Evolutionary conservation across 2,888 invertebrate genomes (phyloP).

Genomic region (Andricus curvator): DNA sequence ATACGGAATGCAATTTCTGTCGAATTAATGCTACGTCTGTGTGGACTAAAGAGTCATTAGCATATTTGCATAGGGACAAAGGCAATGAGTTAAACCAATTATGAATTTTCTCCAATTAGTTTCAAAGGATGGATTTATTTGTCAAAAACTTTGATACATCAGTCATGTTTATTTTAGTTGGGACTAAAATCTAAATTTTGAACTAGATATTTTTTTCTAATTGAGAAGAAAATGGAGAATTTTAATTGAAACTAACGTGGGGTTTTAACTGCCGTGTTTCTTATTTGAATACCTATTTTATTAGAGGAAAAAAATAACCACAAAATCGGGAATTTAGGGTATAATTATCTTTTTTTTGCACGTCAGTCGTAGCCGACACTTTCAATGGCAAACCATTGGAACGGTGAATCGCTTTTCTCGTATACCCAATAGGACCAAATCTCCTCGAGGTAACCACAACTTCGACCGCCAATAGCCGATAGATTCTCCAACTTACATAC

Average conservation of each 20-base stretch:
- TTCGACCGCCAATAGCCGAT: slow-evolving; percentile 28
- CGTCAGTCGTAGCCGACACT: neutral
- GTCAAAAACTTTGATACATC: neutral
- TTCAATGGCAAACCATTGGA: neutral
- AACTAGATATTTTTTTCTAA: too few relatives aligned
- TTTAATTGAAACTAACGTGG: too few relatives aligned
- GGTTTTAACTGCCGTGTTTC: too few relatives aligned
- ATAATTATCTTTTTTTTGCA: neutral
- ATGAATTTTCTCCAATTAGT: neutral
- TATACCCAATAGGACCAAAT: slow-evolving; percentile 11
- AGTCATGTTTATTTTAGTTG: neutral
- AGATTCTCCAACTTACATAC: slow-evolving; percentile 14
- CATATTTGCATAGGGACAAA: neutral
- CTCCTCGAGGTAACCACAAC: slow-evolving; percentile 24
- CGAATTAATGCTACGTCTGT: neutral
- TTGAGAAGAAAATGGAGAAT: too few relatives aligned
- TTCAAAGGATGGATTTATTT: neutral
- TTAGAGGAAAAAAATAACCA: neutral
- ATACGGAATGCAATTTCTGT: neutral
- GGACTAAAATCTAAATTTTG: too few relatives aligned
- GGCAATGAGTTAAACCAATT: neutral
- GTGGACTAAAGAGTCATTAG: neutral
- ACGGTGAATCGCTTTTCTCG: neutral
- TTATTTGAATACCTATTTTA: neutral
- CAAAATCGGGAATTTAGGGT: neutral